These are phyloP conservation scores for Aleadryas rufinucha DNA, from an alignment of 2,113 vertebrate genomes.

Conservation along the genomic window DNA sequence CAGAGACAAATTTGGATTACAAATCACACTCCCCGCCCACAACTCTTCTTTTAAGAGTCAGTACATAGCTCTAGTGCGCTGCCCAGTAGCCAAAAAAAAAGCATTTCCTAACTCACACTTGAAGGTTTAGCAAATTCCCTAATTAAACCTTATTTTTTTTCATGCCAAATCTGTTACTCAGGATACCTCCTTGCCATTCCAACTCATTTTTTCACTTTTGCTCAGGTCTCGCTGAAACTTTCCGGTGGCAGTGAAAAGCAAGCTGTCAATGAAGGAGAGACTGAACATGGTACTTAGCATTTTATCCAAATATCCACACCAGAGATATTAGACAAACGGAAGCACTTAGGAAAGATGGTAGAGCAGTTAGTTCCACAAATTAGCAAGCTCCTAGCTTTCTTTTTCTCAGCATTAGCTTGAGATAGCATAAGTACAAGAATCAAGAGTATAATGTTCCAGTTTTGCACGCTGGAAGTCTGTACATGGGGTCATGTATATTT, in stretches of 20 bases:
- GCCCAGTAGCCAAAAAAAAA: not conserved
- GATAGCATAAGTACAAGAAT: not conserved
- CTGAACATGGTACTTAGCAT: not conserved
- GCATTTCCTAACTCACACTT: not conserved
- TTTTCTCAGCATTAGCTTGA: not conserved
- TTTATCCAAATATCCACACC: not conserved
- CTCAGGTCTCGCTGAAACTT: not conserved
- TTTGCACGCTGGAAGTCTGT: not conserved
- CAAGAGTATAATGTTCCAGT: not conserved
- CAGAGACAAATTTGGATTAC: not conserved
- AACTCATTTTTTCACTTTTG: not conserved
- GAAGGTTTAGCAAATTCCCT: not conserved
- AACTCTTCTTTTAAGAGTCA: not conserved
- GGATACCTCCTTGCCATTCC: not conserved
- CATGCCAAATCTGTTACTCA: not conserved
- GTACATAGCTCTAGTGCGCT: not conserved
- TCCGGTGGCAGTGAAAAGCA: not conserved
- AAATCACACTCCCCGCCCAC: not conserved
- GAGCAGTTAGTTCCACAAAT: not conserved
- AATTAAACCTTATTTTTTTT: not conserved
- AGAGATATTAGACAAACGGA: not conserved
- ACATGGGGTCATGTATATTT: not conserved
- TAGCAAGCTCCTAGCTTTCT: not conserved
- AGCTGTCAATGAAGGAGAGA: not conserved
- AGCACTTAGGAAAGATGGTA: not conserved